Base-by-base conservation (phyloP, 2,888 invertebrate species). In the Hirtodrosophila trivittata region DNA sequence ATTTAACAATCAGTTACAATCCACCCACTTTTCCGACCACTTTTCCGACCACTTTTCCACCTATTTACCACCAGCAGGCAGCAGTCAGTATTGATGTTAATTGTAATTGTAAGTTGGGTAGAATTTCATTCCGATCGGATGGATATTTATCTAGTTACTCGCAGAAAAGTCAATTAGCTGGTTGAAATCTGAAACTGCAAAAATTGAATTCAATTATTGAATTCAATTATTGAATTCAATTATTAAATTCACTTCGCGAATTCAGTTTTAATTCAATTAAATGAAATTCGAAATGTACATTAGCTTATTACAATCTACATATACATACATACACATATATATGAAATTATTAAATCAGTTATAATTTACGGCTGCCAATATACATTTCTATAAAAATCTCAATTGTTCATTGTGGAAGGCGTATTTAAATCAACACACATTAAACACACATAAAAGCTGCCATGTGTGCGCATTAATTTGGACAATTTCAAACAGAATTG, bases 401-500 rank as follows among this genome's bases (percentile, higher is more conserved):
- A 59, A 59, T 59, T 59, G 54, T 45, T 35, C 28, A 21, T 18
- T 26, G 12, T 28, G 9, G 39, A 18, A 46, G 21, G 52, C 58
- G 39, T 45, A 49, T 49, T 49, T 38, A 30, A 62, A 60, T 56
- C 60, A 49, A 60, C 60, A 60, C 42, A 45, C 51, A 59, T 64
- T 39, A 52, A 52, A 56, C 18, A 43, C 25, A 42, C 14, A 42
- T 51, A 50, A 58, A 33, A 33, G 21, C 43, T 12, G 56, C 66
- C 66, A 66, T 66, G 66, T 66, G 66, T 66, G 66, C 56, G 66
- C 66, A 62, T 62, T 62, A 66, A 66, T 66, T 66, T 52, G 42
- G 42, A 62, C 55, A 51, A 49, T 56, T 60, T 47, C 47, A 62
- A 66, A 66, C 50, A 43, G 60, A 52, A 51, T 62, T 56, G 35